Conservation (phyloP, 2,113 vertebrate genomes). For the Theropithecus gelada region DNA sequence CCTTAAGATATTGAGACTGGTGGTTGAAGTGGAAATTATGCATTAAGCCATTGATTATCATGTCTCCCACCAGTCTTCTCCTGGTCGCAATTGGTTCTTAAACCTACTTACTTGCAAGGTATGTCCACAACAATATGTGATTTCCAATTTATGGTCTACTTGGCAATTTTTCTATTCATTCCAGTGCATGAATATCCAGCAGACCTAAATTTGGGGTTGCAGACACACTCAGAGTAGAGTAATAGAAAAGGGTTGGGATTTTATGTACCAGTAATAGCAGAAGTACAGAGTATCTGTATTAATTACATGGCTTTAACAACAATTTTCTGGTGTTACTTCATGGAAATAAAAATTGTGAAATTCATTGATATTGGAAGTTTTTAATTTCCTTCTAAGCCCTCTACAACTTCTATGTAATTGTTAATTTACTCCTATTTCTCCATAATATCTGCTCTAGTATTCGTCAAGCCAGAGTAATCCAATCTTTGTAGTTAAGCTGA, state of each 20-base stretch:
- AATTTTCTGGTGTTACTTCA: background rate
- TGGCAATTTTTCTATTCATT: background rate
- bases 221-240: background rate
- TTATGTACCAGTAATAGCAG: background rate
- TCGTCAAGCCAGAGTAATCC: background rate
- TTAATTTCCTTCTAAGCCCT: background rate
- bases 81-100: background rate
- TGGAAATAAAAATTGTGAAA: background rate
- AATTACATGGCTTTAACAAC: background rate
- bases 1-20: background rate
- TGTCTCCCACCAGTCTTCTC: background rate
- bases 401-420: background rate
- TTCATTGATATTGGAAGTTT: background rate
- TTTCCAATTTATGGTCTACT: background rate
- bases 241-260: background rate
- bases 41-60: background rate
- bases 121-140: background rate
- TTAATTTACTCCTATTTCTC: background rate
- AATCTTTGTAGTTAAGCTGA: slow-evolving; percentile 19
- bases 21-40: background rate
- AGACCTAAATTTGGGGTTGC: background rate
- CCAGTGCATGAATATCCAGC: background rate
- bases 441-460: background rate
- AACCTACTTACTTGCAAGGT: background rate
- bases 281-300: background rate